These are phyloP conservation scores for Apantesis nais DNA, from an alignment of 2,888 invertebrate genomes.

Conservation along the genomic window DNA sequence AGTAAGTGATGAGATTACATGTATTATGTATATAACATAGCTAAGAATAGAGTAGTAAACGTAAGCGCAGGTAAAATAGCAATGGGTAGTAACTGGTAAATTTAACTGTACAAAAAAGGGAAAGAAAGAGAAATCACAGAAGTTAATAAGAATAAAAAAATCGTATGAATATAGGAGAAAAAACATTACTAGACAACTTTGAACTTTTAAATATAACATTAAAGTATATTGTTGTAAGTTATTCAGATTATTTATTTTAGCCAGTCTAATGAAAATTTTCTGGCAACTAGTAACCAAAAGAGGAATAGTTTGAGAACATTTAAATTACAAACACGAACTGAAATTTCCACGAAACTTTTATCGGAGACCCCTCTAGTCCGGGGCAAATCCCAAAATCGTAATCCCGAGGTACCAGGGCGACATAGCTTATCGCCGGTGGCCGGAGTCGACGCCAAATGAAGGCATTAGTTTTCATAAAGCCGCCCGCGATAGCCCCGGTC, in stretches of 20 bases:
- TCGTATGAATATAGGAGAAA: too few species aligned
- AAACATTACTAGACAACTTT: too few species aligned
- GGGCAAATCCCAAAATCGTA: constrained; percentile 73
- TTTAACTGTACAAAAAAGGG: background rate
- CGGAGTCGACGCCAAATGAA: constrained; percentile 80
- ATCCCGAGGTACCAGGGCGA: constrained; percentile 79
- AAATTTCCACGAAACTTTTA: constrained; percentile 72
- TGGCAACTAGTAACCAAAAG: constrained; percentile 24
- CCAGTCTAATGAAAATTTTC: background rate
- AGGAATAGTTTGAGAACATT: constrained; percentile 61
- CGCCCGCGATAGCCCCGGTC: constrained; percentile 75
- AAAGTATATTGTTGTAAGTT: background rate
- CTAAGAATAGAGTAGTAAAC: too few species aligned
- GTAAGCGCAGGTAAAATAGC: too few species aligned
- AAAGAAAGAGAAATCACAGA: background rate
- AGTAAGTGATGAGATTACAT: too few species aligned
- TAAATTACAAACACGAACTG: constrained; percentile 69
- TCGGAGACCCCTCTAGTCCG: constrained; percentile 60
- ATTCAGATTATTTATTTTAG: background rate
- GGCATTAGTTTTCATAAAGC: constrained; percentile 85
- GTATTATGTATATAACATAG: too few species aligned
- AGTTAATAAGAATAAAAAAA: background rate
- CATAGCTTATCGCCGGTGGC: constrained; percentile 79
- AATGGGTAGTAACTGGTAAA: background rate
- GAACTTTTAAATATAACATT: too few species aligned